These are phyloP conservation scores for Sebastes goodei DNA, from an alignment of 2,797 vertebrate species.

Conservation along the genomic window DNA sequence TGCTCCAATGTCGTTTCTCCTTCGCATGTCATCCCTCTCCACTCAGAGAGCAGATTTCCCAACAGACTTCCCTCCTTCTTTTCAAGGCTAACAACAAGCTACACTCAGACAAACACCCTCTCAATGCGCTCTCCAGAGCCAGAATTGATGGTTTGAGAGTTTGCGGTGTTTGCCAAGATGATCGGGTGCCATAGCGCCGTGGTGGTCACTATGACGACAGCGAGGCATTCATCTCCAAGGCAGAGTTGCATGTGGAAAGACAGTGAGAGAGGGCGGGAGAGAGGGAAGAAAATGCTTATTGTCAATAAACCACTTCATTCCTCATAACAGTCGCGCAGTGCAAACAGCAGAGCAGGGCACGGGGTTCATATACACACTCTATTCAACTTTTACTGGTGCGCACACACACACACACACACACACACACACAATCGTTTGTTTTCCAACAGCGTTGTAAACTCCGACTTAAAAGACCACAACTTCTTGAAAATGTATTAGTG, in stretches of 20 bases:
- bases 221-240: conserved; percentile 54
- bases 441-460: conserved; percentile 36
- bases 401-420: background rate
- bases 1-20: background rate
- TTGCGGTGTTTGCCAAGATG: conserved; percentile 54
- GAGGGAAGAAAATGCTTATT: conserved; percentile 54
- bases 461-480: conserved; percentile 23
- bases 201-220: conserved; percentile 68
- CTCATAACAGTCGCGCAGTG: conserved; percentile 56
- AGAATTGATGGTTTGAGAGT: conserved; percentile 37
- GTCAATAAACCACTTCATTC: conserved; percentile 67
- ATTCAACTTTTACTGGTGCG: conserved; percentile 31
- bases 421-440: conserved; percentile 18
- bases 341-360: conserved; percentile 54
- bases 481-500: conserved; percentile 42
- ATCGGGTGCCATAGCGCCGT: conserved; percentile 13
- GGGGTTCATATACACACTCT: conserved; percentile 52
- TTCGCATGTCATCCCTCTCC: background rate
- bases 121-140: background rate
- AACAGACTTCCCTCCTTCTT: conserved; percentile 7
- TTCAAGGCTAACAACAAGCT: conserved; percentile 27
- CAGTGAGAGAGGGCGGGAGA: conserved; percentile 14
- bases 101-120: conserved; percentile 13
- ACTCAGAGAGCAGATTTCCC: conserved; percentile 14
- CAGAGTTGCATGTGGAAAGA: conserved; percentile 47